These are phyloP conservation scores for Physella acuta DNA, from an alignment of 1,140 invertebrate species.

Conservation along the genomic window DNA sequence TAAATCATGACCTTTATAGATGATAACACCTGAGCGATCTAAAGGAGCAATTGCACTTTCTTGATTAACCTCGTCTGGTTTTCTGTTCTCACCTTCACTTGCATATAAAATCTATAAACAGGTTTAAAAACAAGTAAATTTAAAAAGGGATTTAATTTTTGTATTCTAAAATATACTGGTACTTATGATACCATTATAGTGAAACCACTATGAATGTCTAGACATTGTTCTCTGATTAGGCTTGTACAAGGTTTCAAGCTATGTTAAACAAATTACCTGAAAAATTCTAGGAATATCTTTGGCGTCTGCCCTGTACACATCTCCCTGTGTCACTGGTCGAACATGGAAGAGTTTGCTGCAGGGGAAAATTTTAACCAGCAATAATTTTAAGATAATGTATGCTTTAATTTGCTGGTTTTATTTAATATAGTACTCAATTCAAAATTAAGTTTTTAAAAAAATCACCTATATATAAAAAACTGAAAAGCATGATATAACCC, in stretches of 20 bases:
- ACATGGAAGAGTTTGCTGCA: conserved; percentile 97
- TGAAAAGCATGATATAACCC: no score
- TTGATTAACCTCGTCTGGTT: conserved; percentile 45
- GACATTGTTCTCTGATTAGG: no score
- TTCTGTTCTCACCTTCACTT: conserved; percentile 57
- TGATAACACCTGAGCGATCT: conserved; percentile 76
- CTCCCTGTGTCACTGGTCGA: conserved; percentile 94
- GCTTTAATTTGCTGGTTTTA: no score
- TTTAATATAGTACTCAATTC: no score
- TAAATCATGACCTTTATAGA: conserved; percentile 95
- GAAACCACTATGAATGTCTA: no score
- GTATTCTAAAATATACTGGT: no score
- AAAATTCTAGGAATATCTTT: conserved; percentile 99
- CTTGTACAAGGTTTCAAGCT: not conserved
- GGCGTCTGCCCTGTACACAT: conserved; percentile 95
- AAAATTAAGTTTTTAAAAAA: no score
- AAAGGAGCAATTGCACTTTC: conserved; percentile 31
- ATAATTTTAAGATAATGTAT: no score
- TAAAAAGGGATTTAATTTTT: no score
- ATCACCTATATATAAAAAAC: no score
- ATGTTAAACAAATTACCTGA: conserved; percentile 67
- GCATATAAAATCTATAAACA: conserved; percentile 57
- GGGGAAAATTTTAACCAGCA: not conserved
- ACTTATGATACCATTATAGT: no score
- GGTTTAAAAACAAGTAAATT: no score